Percentiles rank a stretch among this genome's conserved stretches.
phyloP scores from a whole-genome alignment of 64 coral and sea anemone genomes.

The Hydrozoanthus tunicans region DNA sequence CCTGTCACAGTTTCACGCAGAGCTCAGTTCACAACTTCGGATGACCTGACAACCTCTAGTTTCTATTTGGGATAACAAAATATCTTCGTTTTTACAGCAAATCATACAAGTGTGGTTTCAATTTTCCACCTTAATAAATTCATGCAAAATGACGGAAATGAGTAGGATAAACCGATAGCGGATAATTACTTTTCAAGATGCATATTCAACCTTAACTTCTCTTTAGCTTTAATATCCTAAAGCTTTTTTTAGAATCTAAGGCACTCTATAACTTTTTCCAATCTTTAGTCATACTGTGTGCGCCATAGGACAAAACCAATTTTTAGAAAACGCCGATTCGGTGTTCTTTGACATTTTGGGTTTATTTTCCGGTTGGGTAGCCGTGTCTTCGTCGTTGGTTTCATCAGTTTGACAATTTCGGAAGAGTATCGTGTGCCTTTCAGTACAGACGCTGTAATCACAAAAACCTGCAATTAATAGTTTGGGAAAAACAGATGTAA shows the following conservation, averaged over 20 bases:
- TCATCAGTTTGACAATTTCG: not conserved
- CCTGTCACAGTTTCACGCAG: too few relatives aligned
- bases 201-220: not conserved
- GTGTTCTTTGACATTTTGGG: too few relatives aligned
- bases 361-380: too few relatives aligned
- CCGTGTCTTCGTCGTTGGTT: too few relatives aligned
- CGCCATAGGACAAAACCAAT: too few relatives aligned
- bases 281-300: too few relatives aligned
- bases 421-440: not conserved
- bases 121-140: not conserved
- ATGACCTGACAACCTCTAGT: not conserved
- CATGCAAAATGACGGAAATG: slow-evolving; percentile 9
- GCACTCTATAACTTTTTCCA: not conserved
- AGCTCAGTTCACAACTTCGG: too few relatives aligned
- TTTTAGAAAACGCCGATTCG: too few relatives aligned
- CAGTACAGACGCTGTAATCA: not conserved
- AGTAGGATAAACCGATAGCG: not conserved
- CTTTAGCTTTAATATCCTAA: too few relatives aligned
- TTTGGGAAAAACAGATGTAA: slow-evolving; percentile 8
- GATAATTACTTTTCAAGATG: slow-evolving; percentile 31
- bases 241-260: not conserved
- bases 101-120: not conserved
- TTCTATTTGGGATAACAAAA: slow-evolving; percentile 15
- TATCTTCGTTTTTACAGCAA: not conserved
- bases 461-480: not conserved